These are phyloP conservation scores for Hippocampus guttulatus DNA, from an alignment of 2,113 vertebrate genomes.

Conservation along the genomic window DNA sequence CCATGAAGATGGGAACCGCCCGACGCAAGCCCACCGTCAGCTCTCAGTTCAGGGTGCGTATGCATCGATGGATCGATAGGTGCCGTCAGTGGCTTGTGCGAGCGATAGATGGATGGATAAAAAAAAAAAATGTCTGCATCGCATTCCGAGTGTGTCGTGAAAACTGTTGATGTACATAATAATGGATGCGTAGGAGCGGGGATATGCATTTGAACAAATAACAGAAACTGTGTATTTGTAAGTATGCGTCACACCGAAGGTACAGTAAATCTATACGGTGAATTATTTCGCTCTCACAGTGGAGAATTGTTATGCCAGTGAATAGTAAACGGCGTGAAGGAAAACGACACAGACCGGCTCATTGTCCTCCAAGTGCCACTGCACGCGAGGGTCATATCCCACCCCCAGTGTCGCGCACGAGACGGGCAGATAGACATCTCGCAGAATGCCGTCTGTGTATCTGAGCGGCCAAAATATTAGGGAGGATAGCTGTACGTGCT, in stretches of 20 bases:
- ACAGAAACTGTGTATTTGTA: too few species aligned
- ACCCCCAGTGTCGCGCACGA: conserved; percentile 5
- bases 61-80: too few species aligned
- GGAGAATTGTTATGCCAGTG: background rate
- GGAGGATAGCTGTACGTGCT: conserved; percentile 46
- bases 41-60: conserved; percentile 88
- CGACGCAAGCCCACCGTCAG: conserved; percentile 90
- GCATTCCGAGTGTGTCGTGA: too few species aligned
- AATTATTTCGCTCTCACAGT: conserved; percentile 1
- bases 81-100: too few species aligned
- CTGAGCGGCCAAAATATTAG: conserved; percentile 37
- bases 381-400: conserved; percentile 23
- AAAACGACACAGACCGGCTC: conserved; percentile 13
- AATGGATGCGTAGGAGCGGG: too few species aligned
- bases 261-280: background rate
- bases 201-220: too few species aligned
- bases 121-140: too few species aligned
- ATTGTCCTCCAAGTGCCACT: conserved; percentile 31
- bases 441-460: conserved; percentile 29
- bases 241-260: background rate
- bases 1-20: conserved; percentile 87
- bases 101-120: too few species aligned
- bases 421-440: conserved; percentile 15
- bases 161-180: too few species aligned
- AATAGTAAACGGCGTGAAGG: background rate